Evolutionary conservation across 2,797 vertebrate genomes (phyloP).

Genomic region (Channa striata): DNA sequence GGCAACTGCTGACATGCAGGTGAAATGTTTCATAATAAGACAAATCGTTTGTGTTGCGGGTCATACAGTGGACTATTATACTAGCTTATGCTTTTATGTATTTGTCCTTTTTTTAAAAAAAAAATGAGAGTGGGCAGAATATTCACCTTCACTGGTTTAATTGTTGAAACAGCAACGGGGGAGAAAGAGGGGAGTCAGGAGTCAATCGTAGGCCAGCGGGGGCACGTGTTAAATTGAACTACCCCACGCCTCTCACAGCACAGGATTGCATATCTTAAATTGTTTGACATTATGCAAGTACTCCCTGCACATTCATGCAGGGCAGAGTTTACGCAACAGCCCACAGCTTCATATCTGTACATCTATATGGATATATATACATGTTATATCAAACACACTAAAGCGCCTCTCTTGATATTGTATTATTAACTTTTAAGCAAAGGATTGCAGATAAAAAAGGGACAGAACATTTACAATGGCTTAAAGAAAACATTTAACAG

Average conservation of each 20-base stretch:
- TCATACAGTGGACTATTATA: conserved; percentile 48
- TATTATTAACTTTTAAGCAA: too few species aligned
- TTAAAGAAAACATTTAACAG: too few species aligned
- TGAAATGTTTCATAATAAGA: conserved; percentile 70
- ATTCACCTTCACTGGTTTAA: conserved; percentile 72
- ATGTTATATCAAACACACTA: background rate
- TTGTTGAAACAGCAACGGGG: conserved; percentile 60
- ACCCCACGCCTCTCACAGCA: conserved; percentile 38
- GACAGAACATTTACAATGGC: too few species aligned
- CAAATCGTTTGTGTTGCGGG: conserved; percentile 50
- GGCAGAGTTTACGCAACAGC: conserved; percentile 11
- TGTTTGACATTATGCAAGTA: conserved; percentile 44
- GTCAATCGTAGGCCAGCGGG: conserved; percentile 55
- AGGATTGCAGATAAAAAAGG: background rate
- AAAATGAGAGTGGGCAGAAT: conserved; percentile 35
- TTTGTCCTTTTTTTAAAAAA: conserved; percentile 23
- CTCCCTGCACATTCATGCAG: conserved; percentile 28
- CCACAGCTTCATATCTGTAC: too few species aligned
- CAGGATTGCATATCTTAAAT: conserved; percentile 52
- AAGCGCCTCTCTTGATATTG: too few species aligned
- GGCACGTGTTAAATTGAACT: conserved; percentile 54
- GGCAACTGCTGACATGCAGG: conserved; percentile 72
- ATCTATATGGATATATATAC: background rate
- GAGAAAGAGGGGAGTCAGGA: conserved; percentile 35
- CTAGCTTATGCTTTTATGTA: conserved; percentile 40